Evolutionary conservation across 2,888 invertebrate species (phyloP).

Genomic region (Nomada lathburiana): DNA sequence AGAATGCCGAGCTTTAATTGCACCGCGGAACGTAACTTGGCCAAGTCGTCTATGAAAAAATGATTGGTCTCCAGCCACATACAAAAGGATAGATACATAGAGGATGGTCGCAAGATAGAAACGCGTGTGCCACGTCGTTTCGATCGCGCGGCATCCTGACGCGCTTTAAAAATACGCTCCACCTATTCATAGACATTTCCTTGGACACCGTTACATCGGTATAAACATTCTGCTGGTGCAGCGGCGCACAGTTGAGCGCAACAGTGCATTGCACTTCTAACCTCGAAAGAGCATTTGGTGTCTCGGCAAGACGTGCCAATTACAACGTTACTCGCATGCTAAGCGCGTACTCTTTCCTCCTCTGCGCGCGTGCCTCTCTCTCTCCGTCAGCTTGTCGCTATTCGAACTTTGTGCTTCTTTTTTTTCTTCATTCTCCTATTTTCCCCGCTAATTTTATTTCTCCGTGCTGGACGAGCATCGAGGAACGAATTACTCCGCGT

Average conservation of each 20-base stretch:
- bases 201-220: conserved; percentile 57
- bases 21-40: neutral
- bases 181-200: conserved; percentile 52
- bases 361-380: conserved; percentile 1
- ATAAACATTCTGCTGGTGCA: conserved; percentile 69
- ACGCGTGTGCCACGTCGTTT: conserved; percentile 6
- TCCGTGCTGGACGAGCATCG: neutral
- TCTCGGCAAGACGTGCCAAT: conserved; percentile 73
- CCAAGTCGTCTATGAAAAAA: conserved; percentile 1
- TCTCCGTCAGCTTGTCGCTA: neutral
- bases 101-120: neutral
- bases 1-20: neutral
- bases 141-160: conserved; percentile 1
- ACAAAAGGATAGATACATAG: too few relatives aligned
- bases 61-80: neutral
- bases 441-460: neutral
- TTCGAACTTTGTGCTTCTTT: neutral
- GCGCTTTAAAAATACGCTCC: conserved; percentile 39
- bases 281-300: conserved; percentile 73
- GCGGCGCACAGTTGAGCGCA: conserved; percentile 60
- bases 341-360: conserved; percentile 69
- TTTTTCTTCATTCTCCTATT: conserved; percentile 6
- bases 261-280: conserved; percentile 74
- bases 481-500: neutral
- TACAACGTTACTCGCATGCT: conserved; percentile 70